Conservation (phyloP, 1,140 invertebrate genomes). For the silkworm (Bombyx mori) region DNA sequence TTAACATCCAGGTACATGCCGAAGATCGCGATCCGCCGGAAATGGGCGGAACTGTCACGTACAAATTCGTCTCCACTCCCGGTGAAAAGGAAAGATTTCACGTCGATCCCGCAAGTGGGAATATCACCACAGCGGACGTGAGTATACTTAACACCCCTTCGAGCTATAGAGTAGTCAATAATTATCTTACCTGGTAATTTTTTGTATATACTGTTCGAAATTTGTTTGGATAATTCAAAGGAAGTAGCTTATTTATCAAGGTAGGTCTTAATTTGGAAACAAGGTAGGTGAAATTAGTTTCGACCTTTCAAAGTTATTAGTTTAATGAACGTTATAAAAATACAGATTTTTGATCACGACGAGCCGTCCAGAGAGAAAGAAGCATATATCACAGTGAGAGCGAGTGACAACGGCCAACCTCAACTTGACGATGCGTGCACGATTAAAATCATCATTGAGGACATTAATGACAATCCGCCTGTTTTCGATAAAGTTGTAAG, state of each 20-base stretch:
- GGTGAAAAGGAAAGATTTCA: conserved; percentile 82
- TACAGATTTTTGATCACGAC: conserved; percentile 84
- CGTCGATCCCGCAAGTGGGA: conserved; percentile 82
- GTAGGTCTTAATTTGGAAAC: conserved; percentile 6
- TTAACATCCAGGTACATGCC: conserved; percentile 46
- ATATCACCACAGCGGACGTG: conserved; percentile 81
- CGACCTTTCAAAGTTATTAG: conserved; percentile 2
- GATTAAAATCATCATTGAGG: conserved; percentile 87
- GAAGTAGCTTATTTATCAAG: not conserved
- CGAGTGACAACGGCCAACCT: conserved; percentile 88
- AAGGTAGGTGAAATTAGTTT: conserved; percentile 10
- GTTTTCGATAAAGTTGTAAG: conserved; percentile 85
- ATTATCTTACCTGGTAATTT: not conserved
- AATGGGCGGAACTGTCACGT: conserved; percentile 83
- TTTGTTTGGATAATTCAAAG: not conserved
- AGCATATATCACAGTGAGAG: conserved; percentile 79
- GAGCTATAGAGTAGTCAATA: not conserved
- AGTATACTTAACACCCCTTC: conserved; percentile 29
- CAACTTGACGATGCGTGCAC: conserved; percentile 89
- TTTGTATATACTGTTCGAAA: not conserved
- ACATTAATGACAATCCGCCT: conserved; percentile 90
- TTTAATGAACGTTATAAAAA: conserved; percentile 5
- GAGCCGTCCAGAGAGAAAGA: conserved; percentile 89
- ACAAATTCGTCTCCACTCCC: conserved; percentile 83
- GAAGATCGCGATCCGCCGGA: conserved; percentile 76